Evolutionary conservation across 1,140 invertebrate genomes (phyloP), one percentile per base, ranked within the genome.

Genomic region (Ceratosolen solmsi): DNA sequence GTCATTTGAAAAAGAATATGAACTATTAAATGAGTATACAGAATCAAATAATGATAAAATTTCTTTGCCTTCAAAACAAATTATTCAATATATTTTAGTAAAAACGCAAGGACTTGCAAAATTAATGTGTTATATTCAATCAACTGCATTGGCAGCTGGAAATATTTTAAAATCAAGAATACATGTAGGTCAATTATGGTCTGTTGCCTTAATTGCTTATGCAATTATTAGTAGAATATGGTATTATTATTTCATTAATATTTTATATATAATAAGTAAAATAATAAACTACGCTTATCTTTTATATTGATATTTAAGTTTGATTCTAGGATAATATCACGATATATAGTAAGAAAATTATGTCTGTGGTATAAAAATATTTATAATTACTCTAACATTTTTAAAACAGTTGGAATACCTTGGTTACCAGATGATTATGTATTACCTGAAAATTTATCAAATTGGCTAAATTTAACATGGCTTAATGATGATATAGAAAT

Each of bases 21-120:
- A 84, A 71, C 83, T 86, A 80, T 84, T 93, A 20, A 92, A 91
- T 80, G 88, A 91, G 72, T 86, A 84, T 41, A 82, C 92, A 22
- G 89, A 92, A 86, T 87, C 88, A 54, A 82, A 87, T 41, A 76
- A 86, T 22, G 80, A 85, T 2, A 80, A 87, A 54, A 36, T 87
- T 25, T 91, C 88, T 83, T 87, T 93, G 51, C 93, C 93, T n/a
- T 93, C 93, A 17, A 90, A 87, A 82, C 93, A 94, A 88, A 93
- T 93, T 91, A 78, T 94, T 5, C 86, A 94, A 86, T 94, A 92
- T 89, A 82, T 94, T 65, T 87, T 94, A 51, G 81, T 93, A 11
- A 92, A 92, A 85, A 90, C 92, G 8, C 92, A 94, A 84, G 89
- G 93, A 27, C 93, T 94, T 87, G 89, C 91, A 0, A 93, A 93